These are phyloP conservation scores for Pachypanchax playfairii DNA, from an alignment of 2,113 vertebrate species.

Conservation along the genomic window DNA sequence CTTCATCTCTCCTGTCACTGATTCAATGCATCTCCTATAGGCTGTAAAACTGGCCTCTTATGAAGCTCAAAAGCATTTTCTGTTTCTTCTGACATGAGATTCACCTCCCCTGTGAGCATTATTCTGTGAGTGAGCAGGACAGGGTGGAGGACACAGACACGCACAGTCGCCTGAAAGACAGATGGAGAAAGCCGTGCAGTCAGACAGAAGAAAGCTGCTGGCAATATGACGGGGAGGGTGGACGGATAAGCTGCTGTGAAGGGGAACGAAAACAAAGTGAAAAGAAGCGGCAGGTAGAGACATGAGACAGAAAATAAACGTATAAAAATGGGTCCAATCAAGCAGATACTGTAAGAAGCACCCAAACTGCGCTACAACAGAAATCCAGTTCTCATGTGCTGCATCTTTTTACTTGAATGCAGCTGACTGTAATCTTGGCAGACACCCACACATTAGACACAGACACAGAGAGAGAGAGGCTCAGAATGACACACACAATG, in stretches of 20 bases:
- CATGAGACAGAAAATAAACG: slow-evolving; percentile 1
- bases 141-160: slow-evolving; percentile 15
- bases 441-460: slow-evolving; percentile 33
- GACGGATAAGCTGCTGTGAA: no score
- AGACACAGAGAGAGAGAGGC: slow-evolving; percentile 5
- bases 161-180: slow-evolving; percentile 36
- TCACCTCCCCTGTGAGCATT: slow-evolving; percentile 4
- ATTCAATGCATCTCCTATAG: background rate
- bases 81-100: background rate
- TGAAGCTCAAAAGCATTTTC: slow-evolving; percentile 21
- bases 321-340: background rate
- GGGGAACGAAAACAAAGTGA: no score
- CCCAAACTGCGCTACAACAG: slow-evolving; percentile 23
- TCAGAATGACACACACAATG: slow-evolving; percentile 20
- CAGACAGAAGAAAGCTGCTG: background rate
- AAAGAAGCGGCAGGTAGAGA: slow-evolving; percentile 1
- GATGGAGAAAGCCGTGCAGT: background rate
- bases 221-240: no score
- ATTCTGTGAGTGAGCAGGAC: background rate
- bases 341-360: slow-evolving; percentile 10
- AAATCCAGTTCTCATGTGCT: slow-evolving; percentile 29
- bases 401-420: slow-evolving; percentile 37
- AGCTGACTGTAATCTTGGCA: slow-evolving; percentile 30
- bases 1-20: background rate
- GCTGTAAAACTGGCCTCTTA: background rate